Evolutionary conservation across 2,888 invertebrate species (phyloP), one percentile per base, ranked within the genome.

Genomic region (Euclidia mi): DNA sequence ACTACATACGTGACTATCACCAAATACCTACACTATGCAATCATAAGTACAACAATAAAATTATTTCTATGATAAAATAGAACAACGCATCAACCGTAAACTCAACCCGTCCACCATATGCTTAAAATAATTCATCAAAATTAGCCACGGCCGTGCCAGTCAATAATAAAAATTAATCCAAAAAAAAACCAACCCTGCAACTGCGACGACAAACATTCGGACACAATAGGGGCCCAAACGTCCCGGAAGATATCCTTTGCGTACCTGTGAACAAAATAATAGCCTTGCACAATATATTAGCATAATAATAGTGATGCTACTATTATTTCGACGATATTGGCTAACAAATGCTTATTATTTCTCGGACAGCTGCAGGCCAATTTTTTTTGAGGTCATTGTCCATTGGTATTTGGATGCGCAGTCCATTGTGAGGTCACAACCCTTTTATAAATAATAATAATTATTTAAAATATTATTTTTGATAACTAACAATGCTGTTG

Each of bases 261-360:
- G 66, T 91, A 92, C 93, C 93, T 93, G 93, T 84, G 88, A 88
- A 60, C 65, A 47, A 79, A 90, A 93, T 91, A 92, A 93, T 90
- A 85, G 88, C 83, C 84, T 82, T 77, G 82, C 81, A 73, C 76
- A 63, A 41, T 69, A 71, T 78, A 94, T 94, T 94, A 83, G 86
- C 94, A 94, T 94, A 93, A 94, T 94, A 94, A 94, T 93, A 84
- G 85, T 76, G 84, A 73, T 71, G 72, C 66, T 73, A 87, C 88
- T 91, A 92, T 92, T 92, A 91, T 92, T 92, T 92, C 81, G 82
- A 86, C 84, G 75, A 82, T 88, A 87, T 88, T 84, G 89, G 89
- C 87, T 86, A 88, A 90, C 87, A 86, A 85, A 86, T 80, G 83
- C 79, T 84, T 84, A 80, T 87, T 84, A 81, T 84, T 79, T 72